Conservation (phyloP, 2,113 vertebrate species). For the Eretmochelys imbricata region DNA sequence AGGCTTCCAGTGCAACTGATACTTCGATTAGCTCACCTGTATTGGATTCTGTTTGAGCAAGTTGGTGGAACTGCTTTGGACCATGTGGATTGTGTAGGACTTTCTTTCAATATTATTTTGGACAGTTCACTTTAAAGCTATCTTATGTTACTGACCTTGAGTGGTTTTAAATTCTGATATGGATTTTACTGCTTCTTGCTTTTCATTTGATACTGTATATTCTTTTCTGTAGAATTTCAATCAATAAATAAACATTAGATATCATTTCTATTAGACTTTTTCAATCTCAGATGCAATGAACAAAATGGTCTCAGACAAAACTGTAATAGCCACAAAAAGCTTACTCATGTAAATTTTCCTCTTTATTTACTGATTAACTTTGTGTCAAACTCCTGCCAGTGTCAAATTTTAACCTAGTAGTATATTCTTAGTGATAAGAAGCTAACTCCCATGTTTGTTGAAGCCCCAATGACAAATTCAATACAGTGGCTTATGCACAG, state of each 20-base stretch:
- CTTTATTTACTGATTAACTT: not conserved
- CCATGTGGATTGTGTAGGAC: not conserved
- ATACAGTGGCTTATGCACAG: not conserved
- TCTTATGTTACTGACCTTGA: not conserved
- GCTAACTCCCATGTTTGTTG: not conserved
- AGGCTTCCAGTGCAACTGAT: not conserved
- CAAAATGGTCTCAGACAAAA: not conserved
- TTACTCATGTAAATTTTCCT: not conserved
- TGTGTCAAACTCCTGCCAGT: not conserved
- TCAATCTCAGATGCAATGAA: conserved; percentile 19
- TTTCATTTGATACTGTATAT: not conserved
- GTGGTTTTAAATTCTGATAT: conserved; percentile 12
- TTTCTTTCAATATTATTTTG: not conserved
- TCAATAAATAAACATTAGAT: conserved; percentile 22
- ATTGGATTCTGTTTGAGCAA: not conserved
- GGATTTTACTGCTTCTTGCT: not conserved
- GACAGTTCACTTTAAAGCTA: not conserved
- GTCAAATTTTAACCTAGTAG: not conserved
- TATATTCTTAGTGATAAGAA: accelerated
- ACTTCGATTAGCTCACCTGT: not conserved
- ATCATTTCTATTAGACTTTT: not conserved
- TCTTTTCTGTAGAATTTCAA: conserved; percentile 37
- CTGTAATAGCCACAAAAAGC: not conserved
- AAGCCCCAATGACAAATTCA: not conserved
- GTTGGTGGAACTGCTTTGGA: not conserved